phyloP scores from a whole-genome alignment of 2,113 vertebrate genomes.

The Nothoprocta pentlandii region DNA sequence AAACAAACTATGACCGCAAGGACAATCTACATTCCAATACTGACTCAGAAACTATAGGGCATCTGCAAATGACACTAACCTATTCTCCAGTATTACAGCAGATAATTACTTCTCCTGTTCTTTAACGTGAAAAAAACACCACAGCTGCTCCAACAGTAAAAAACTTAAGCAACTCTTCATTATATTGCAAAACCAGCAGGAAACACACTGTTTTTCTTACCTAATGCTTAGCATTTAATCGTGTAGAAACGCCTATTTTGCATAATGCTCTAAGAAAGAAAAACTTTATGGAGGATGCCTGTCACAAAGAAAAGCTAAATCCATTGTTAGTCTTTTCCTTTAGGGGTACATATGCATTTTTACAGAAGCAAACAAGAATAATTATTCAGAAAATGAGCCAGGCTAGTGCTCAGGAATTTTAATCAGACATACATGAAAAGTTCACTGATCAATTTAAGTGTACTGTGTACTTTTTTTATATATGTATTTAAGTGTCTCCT shows the following conservation, averaged over 20 bases:
- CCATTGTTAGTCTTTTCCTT: not conserved
- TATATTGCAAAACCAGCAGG: not conserved
- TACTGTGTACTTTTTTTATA: not conserved
- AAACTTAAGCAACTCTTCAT: not conserved
- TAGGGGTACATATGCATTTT: not conserved
- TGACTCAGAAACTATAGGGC: not conserved
- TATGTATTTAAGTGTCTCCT: not conserved
- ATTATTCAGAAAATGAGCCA: not conserved
- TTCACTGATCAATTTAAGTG: not conserved
- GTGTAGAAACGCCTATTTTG: not conserved
- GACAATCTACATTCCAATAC: not conserved
- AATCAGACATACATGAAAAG: not conserved
- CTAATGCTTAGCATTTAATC: not conserved
- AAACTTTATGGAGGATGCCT: not conserved
- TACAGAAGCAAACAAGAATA: not conserved
- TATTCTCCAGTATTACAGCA: rapidly evolving
- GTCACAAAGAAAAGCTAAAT: not conserved
- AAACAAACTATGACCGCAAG: not conserved
- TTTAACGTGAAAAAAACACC: not conserved
- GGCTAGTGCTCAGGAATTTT: not conserved
- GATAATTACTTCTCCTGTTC: not conserved
- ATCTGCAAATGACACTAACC: not conserved
- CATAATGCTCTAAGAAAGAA: not conserved
- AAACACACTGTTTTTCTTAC: not conserved
- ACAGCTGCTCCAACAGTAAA: not conserved